Base-by-base conservation (phyloP, 2,113 vertebrate species). In the Neolamprologus falcicula region DNA sequence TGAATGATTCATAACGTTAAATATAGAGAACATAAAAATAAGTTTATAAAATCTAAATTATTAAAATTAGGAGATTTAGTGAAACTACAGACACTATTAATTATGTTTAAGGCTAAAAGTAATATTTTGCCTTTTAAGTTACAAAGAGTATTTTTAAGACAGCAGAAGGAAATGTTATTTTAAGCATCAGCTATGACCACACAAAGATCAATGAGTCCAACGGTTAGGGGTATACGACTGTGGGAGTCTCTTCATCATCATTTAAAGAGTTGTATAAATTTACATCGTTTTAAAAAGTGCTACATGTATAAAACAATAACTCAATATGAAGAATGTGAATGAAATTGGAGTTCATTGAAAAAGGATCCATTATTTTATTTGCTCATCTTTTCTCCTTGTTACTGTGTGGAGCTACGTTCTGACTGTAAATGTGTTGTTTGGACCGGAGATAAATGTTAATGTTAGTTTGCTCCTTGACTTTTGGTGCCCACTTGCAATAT, bases 221-320 rank as follows among this genome's bases (percentile, higher is more conserved):
- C 5, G 2, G n/a, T 54, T 21, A 21, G n/a, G 0, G 0, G 10
- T 21, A n/a, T 2, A 55, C 11, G 21, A 24, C 2, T 55, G 54
- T 55, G 54, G 54, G 7, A 26, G 4, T 55, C 3, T 13, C 21
- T 26, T 26, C 11, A 55, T 13, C 2, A 55, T 3, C 0, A 4
- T 55, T 5, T 55, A 55, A 2, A 55, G 54, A 55, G 0, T 4
- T 55, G 1, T 3, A 26, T 55, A 55, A 7, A 55, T 7, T 55
- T 7, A 55, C 54, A 55, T 55, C 2, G 2, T 26, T 55, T 26
- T 55, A 55, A 24, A 54, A 55, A 55, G 54, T 55, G 54, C 2
- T 1, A 26, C 54, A 26, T 14, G 53, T 0, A 0, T 53, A 53
- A 53, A 55, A 55, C 7, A 0, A 55, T 26, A 1, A 26, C 12